Base-by-base conservation (phyloP, 2,888 invertebrate species). In the Cistogaster globosa region DNA sequence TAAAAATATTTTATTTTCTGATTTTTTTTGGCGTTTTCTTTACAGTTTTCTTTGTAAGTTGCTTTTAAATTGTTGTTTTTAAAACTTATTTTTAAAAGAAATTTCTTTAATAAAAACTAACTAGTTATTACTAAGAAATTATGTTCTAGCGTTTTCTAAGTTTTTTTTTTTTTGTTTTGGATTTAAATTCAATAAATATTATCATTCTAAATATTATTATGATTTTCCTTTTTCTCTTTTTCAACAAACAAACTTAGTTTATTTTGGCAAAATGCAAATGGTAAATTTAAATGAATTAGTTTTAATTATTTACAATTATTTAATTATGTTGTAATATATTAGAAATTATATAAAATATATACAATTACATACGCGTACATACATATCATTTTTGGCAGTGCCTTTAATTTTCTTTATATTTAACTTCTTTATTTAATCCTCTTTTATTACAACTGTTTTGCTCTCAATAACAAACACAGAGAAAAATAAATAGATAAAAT, bases 21-120 rank as follows among this genome's bases (percentile, higher is more conserved):
- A 65, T 87, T 89, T 87, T 89, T 87, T 89, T 89, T 89, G 89
- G 89, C 88, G 88, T 89, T 89, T 88, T 88, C 87, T 88, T 89
- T 89, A 89, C 88, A 88, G 88, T 87, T 85, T 72, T 51, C 18
- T 62, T 51, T 32, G 38, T 36, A 16, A 4, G 11, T 83, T 75
- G 67, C 14, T 51, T 60, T 63, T 48, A 20, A 77, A 26, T 57
- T 0, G 20, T 20, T 57, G 67, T 1, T 20, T 63, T 32, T 67
- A 14, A 18, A 65, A 57, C 38, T 14, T 38, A 75, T 32, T 58
- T 76, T 65, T 38, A 38, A 38, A 68, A 18, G 0, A 0, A 8
- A 51, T 58, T 36, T 45, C 0, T 57, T 18, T 60, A 20, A 42
- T 55, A 32, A 45, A 22, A 36, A 65, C 63, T 79, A 79, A 65